Base-by-base conservation (phyloP, 2,797 vertebrate genomes). In the Hippocampus kuda region DNA sequence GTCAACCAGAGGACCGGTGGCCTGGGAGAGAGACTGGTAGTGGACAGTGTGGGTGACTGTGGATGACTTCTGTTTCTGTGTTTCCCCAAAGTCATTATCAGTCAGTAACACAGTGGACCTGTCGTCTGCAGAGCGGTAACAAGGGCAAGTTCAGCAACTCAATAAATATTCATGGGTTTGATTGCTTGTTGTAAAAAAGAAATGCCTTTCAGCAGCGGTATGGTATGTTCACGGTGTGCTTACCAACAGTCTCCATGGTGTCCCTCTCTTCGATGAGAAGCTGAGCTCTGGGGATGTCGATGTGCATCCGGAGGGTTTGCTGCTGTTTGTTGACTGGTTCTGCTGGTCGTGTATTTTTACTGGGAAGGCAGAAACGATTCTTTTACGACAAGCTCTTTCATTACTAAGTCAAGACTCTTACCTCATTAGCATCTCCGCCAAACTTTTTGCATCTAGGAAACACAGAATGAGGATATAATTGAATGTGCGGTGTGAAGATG, bases 391-490 rank as follows among this genome's bases (percentile, higher is more conserved):
- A 30, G 24, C 27, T 16, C 27, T 27, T 22, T 7, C 54, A 1
- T 61, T 42, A 4, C 24, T 3, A 48, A 44, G 13, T 15, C 0
- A 16, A 65, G 51, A 26, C 8, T 78, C 89, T 92, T 91, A 99
- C 97, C 97, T 99, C 95, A 99, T 98, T 44, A 99, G 93, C 96
- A 98, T 99, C 89, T 99, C 97, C 8, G 97, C 96, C 87, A 99
- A 90, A 84, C 97, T 99, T 84, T 99, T 99, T 41, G 97, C 97
- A 93, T 99, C 97, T 99, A 86, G 30, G 84, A 88, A 73, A 87
- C 72, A 87, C 72, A 92, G 87, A 90, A 86, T 89, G 57, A 18
- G 4, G 15, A 86, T 63, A 85, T 68, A 0, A 48, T 11, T 61
- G 67, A 0, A 67, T 24, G 48, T 22, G n/a, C 5, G 38, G 3